Evolutionary conservation across 2,113 vertebrate species (phyloP).

Genomic region (Siniperca knerii): DNA sequence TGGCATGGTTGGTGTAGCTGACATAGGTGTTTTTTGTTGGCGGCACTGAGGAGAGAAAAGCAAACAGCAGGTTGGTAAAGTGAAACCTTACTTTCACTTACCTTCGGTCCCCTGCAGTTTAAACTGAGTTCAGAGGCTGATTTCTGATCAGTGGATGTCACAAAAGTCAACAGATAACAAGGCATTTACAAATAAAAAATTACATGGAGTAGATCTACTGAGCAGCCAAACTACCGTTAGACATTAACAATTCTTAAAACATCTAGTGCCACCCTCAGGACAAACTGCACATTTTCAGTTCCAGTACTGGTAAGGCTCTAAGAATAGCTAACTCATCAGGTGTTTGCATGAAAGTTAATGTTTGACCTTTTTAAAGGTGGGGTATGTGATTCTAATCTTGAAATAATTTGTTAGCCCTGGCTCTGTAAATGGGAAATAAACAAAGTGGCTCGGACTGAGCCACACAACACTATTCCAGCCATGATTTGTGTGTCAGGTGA

Average conservation of each 20-base stretch:
- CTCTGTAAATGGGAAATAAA: no score
- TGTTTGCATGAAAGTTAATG: no score
- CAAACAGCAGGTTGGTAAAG: conserved; percentile 4
- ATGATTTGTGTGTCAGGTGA: no score
- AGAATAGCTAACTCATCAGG: no score
- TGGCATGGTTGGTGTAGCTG: conserved; percentile 97
- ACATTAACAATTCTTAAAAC: not conserved
- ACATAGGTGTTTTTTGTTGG: conserved; percentile 96
- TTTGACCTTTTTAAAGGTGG: no score
- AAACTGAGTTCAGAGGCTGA: not conserved
- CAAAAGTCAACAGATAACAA: not conserved
- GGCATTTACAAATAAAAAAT: not conserved
- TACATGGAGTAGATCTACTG: not conserved
- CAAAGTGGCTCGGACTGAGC: no score
- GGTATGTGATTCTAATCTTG: no score
- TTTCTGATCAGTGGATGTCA: not conserved
- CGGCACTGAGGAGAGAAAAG: conserved; percentile 84
- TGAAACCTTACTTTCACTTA: not conserved
- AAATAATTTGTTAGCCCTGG: no score
- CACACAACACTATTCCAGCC: no score
- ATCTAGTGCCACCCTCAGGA: not conserved
- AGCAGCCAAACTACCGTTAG: not conserved
- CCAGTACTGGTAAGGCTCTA: no score
- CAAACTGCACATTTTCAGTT: no score
- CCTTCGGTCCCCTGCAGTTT: not conserved